Evolutionary conservation across 2,113 vertebrate genomes (phyloP).

Genomic region (Alosa alosa): DNA sequence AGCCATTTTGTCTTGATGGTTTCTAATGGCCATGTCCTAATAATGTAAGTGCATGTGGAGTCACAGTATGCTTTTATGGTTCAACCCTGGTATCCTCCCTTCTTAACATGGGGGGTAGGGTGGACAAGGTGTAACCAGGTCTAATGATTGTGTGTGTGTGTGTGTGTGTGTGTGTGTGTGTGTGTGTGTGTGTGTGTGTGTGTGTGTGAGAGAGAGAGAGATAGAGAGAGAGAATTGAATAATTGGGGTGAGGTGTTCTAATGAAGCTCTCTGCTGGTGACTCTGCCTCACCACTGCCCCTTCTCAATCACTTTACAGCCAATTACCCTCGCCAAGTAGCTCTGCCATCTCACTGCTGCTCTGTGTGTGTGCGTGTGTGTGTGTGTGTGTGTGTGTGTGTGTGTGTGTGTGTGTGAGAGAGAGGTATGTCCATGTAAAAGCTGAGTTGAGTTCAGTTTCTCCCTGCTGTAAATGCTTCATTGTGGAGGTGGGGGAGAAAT

Average conservation of each 20-base stretch:
- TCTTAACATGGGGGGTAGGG: too few relatives aligned
- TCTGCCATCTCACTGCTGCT: constrained; percentile 26
- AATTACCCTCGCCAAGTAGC: constrained; percentile 45
- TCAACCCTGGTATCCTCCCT: too few relatives aligned
- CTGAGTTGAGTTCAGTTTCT: neutral
- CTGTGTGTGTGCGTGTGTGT: neutral
- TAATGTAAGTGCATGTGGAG: neutral
- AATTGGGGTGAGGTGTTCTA: constrained; percentile 4
- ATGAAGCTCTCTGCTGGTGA: constrained; percentile 41
- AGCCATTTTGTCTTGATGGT: too few relatives aligned
- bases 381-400: neutral
- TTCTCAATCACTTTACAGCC: constrained; percentile 39
- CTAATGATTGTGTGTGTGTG: neutral
- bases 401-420: too few relatives aligned
- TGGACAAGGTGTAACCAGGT: neutral
- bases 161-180: too few relatives aligned
- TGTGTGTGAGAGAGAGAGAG: neutral
- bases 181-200: neutral
- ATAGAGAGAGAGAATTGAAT: neutral
- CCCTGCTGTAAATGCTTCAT: too few relatives aligned
- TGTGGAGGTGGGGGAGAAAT: too few relatives aligned
- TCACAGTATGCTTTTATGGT: neutral
- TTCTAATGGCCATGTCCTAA: too few relatives aligned
- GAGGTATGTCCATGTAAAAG: too few relatives aligned
- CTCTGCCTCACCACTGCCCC: constrained; percentile 34